Evolutionary conservation across 2,113 vertebrate species (phyloP), one percentile per base, ranked within the genome.

Genomic region (Brachirus orientalis): DNA sequence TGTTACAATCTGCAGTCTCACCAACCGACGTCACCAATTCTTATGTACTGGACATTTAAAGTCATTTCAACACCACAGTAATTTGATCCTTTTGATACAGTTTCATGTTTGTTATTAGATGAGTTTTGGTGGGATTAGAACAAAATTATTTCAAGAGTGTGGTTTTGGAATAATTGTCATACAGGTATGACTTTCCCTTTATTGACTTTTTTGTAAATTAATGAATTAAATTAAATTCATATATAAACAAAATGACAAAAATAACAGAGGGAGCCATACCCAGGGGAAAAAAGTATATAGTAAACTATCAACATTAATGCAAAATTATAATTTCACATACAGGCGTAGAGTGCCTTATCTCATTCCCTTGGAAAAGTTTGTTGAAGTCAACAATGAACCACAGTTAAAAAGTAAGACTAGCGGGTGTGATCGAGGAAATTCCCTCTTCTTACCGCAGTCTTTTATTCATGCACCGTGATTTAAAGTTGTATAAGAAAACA

Each of bases 211-310:
- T 71, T 86, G 71, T 63, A 79, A 84, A 77, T 81, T 0, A 40
- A 60, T 71, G 44, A 81, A 58, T 86, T 84, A 83, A 89, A 74
- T 90, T 56, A 86, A 77, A 80, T 70, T 57, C 50, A 73, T 81
- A 83, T 52, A 78, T 41, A 72, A 82, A 79, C 60, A 84, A 74
- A 56, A 38, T 58, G 79, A 88, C 66, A 86, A 84, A 74, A 56
- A 38, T 58, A 80, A 88, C 66, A 86, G 68, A 76, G 72, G 65
- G 67, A 79, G 68, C 22, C 13, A 35, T 69, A 40, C 52, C 35
- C 19, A 7, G 48, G 4, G 7, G 17, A 40, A 13, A 55, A 28
- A 53, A 40, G 14, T 3, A 40, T 43, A 57, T 2, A 50, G 47
- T 62, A 51, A 77, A 74, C 65, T 46, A 53, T 46, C n/a, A 56